A percentile compares a stretch with the other conserved stretches of the same genome.
These are phyloP conservation scores for Sclerurus mexicanus DNA, from an alignment of 2,113 vertebrate species.

Conservation along the genomic window DNA sequence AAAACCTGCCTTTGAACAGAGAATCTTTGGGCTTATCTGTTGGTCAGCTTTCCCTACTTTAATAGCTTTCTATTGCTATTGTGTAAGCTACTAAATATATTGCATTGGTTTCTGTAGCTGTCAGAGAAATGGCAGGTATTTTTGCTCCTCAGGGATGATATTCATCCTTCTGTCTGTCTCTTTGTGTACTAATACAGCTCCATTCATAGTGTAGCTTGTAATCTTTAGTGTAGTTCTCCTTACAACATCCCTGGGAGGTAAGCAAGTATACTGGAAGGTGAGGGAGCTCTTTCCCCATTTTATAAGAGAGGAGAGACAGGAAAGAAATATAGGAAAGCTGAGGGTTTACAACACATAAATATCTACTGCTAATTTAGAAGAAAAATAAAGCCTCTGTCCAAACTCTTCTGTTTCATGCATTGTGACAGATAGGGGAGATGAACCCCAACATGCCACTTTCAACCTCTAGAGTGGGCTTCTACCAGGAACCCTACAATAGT, in stretches of 20 bases:
- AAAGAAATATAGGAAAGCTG: not conserved
- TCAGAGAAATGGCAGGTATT: not conserved
- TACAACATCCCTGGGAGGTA: not conserved
- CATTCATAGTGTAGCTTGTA: not conserved
- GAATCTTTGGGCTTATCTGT: not conserved
- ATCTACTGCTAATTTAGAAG: not conserved
- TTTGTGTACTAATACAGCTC: not conserved
- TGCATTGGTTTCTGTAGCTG: not conserved
- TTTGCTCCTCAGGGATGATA: not conserved
- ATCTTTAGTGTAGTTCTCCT: not conserved
- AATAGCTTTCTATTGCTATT: not conserved
- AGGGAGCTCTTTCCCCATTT: not conserved
- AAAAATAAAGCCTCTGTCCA: not conserved
- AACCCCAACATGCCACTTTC: not conserved
- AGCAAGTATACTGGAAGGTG: not conserved
- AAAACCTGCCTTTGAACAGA: not conserved
- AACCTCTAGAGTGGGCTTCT: not conserved
- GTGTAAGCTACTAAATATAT: not conserved
- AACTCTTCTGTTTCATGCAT: not conserved
- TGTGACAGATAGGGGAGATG: not conserved
- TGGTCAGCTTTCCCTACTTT: not conserved
- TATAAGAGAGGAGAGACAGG: not conserved
- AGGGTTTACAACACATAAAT: not conserved
- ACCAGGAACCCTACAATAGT: accelerated
- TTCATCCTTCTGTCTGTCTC: not conserved